Conservation (phyloP, 2,113 vertebrate species). For the Atherinomorus stipes region DNA sequence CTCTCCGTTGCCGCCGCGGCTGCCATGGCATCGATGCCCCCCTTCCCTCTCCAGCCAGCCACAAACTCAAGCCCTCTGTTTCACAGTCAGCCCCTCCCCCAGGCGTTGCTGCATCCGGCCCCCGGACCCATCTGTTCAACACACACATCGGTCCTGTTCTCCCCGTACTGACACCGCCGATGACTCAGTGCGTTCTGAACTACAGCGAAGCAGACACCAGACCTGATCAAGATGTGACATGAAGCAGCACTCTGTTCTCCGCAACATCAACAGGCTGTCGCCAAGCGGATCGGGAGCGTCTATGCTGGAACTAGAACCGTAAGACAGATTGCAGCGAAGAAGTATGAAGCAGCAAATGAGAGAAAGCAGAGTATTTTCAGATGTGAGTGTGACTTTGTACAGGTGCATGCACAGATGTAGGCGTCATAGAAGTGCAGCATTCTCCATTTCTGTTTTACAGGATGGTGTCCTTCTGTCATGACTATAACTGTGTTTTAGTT, state of each 20-base stretch:
- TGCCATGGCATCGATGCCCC: slow-evolving; percentile 86
- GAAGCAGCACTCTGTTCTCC: slow-evolving; percentile 11
- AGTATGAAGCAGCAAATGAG: slow-evolving; percentile 6
- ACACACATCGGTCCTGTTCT: slow-evolving; percentile 92
- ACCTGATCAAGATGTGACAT: slow-evolving; percentile 40
- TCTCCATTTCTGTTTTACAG: slow-evolving; percentile 2
- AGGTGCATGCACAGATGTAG: slow-evolving; percentile 32
- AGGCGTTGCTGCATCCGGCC: slow-evolving; percentile 89
- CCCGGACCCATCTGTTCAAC: slow-evolving; percentile 91
- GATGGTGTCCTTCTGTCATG: slow-evolving; percentile 36
- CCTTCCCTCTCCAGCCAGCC: slow-evolving; percentile 88
- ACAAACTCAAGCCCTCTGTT: slow-evolving; percentile 84
- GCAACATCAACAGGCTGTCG: slow-evolving; percentile 7
- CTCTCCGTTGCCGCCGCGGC: slow-evolving; percentile 79
- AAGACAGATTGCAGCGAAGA: neutral
- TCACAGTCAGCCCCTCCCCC: slow-evolving; percentile 90
- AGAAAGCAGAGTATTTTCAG: neutral
- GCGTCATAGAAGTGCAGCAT: slow-evolving; percentile 38
- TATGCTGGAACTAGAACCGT: neutral
- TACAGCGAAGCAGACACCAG: slow-evolving; percentile 1
- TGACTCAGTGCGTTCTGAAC: slow-evolving; percentile 27
- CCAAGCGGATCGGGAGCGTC: neutral
- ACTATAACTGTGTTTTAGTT: slow-evolving; percentile 33
- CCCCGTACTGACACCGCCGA: slow-evolving; percentile 88
- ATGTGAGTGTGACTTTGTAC: slow-evolving; percentile 16